These are phyloP conservation scores for Vanacampus margaritifer DNA, from an alignment of 2,113 vertebrate genomes.

Conservation along the genomic window DNA sequence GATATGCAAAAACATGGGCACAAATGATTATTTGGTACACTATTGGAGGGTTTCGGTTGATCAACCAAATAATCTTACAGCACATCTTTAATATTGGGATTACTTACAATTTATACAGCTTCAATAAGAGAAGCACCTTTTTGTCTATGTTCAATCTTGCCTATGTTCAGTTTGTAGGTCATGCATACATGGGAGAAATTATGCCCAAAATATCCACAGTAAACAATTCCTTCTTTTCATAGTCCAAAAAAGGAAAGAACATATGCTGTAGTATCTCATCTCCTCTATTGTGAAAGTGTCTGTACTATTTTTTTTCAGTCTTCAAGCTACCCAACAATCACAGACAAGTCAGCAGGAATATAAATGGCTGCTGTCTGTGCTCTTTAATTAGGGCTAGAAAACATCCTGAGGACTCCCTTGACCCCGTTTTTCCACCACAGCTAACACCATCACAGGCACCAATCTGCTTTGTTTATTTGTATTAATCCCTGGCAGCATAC, in stretches of 20 bases:
- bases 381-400: slow-evolving; percentile 13
- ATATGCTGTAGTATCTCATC: slow-evolving; percentile 2
- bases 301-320: neutral
- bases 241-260: neutral
- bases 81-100: neutral
- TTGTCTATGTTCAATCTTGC: neutral
- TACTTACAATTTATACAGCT: neutral
- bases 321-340: slow-evolving; percentile 13
- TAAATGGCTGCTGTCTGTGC: slow-evolving; percentile 10
- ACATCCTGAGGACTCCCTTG: slow-evolving; percentile 4
- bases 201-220: neutral
- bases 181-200: neutral
- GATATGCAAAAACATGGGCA: neutral
- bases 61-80: neutral
- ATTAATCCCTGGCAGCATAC: neutral
- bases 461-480: neutral
- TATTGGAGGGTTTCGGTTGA: neutral
- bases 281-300: slow-evolving; percentile 1
- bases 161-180: slow-evolving; percentile 6
- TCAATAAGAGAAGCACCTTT: neutral
- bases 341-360: neutral
- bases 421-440: slow-evolving; percentile 4
- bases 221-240: slow-evolving; percentile 6
- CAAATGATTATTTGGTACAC: neutral
- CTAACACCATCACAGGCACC: neutral